phyloP scores from a whole-genome alignment of 2,888 invertebrate species.

The Diadegma fenestrale region DNA sequence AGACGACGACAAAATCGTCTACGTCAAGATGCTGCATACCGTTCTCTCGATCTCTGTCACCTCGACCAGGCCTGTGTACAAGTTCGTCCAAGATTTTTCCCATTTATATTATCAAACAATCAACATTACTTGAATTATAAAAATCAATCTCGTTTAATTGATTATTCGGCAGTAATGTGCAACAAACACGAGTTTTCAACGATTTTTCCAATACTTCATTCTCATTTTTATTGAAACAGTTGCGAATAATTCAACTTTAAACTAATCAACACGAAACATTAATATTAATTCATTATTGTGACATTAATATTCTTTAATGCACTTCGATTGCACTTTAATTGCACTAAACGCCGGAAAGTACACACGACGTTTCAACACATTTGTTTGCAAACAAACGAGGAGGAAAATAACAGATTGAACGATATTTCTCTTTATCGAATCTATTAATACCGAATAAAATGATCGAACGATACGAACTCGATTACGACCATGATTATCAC shows the following conservation, averaged over 20 bases:
- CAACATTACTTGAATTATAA: neutral
- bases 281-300: no score
- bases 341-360: neutral
- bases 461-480: neutral
- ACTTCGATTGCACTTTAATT: no score
- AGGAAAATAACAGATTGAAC: neutral
- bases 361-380: neutral
- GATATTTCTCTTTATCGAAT: constrained; percentile 6
- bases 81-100: neutral
- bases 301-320: no score
- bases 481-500: neutral
- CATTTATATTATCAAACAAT: no score
- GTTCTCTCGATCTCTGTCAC: constrained; percentile 57
- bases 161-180: neutral
- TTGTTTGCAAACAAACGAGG: neutral
- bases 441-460: constrained; percentile 1
- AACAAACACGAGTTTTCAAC: no score
- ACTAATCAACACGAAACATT: neutral
- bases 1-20: constrained; percentile 58
- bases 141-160: neutral
- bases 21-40: constrained; percentile 59
- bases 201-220: no score
- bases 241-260: neutral
- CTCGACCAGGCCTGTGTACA: constrained; percentile 10
- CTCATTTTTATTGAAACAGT: neutral